Conservation (phyloP, 2,888 invertebrate species). For the Parthenolecanium corni region DNA sequence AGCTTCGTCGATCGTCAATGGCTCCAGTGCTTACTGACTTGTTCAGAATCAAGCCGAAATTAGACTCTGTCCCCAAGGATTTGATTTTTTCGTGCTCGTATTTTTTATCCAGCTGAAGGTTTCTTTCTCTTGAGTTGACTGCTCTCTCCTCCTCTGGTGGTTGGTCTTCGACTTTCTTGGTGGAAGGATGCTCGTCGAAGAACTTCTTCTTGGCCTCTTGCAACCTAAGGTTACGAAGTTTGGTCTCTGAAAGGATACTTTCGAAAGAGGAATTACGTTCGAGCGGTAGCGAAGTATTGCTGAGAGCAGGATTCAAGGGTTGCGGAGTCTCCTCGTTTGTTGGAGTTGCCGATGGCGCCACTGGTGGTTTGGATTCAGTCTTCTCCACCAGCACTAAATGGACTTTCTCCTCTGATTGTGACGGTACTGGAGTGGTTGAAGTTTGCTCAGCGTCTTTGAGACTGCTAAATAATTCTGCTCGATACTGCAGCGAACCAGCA, state of each 20-base stretch:
- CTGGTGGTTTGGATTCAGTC: background rate
- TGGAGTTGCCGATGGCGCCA: too few species aligned
- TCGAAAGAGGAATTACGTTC: constrained; percentile 20
- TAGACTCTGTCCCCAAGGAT: constrained; percentile 40
- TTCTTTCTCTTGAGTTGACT: background rate
- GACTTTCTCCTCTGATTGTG: background rate
- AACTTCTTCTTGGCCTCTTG: constrained; percentile 24
- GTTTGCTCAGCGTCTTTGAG: background rate
- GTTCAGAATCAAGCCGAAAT: constrained; percentile 43
- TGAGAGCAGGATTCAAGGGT: too few species aligned
- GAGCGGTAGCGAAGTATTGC: background rate
- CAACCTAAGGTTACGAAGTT: constrained; percentile 6
- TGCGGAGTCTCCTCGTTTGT: too few species aligned
- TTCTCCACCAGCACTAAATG: too few species aligned
- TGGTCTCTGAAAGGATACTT: constrained; percentile 16
- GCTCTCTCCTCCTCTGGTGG: background rate
- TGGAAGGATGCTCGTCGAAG: constrained; percentile 17
- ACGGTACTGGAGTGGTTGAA: background rate
- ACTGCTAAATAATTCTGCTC: background rate
- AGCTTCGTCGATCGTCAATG: constrained; percentile 25
- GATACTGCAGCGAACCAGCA: constrained; percentile 36
- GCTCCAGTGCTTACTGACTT: constrained; percentile 41
- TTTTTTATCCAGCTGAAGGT: background rate
- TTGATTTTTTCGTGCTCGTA: background rate
- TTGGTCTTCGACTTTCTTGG: background rate